These are phyloP conservation scores for Paragorgia papillata DNA, from an alignment of 92 coral and sea anemone genomes.

Conservation along the genomic window DNA sequence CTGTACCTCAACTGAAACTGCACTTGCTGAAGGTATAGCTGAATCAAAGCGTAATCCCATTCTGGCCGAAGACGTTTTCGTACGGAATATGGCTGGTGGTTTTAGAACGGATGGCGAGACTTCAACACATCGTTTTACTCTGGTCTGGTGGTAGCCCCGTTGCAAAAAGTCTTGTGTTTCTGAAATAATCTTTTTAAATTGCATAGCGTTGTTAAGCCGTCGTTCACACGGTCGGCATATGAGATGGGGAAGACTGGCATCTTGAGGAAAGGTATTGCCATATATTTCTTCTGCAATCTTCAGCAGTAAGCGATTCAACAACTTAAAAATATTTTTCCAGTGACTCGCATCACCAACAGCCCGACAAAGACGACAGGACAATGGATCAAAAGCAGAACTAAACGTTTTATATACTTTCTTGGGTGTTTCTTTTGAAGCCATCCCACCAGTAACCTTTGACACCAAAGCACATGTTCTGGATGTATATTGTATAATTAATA, in stretches of 20 bases:
- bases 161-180: background rate
- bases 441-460: too few species aligned
- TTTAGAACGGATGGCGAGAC: conserved; percentile 3
- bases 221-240: conserved; percentile 51
- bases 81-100: background rate
- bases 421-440: too few species aligned
- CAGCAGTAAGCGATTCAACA: too few species aligned
- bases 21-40: background rate
- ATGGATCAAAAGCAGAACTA: too few species aligned
- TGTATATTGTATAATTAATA: too few species aligned
- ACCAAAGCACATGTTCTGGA: too few species aligned
- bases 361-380: too few species aligned
- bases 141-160: background rate
- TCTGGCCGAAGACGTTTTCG: background rate
- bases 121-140: background rate
- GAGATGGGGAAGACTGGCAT: conserved; percentile 29
- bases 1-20: too few species aligned
- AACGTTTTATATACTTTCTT: too few species aligned
- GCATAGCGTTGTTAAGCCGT: conserved; percentile 13
- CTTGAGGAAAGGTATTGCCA: background rate
- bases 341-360: too few species aligned
- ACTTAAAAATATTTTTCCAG: too few species aligned
- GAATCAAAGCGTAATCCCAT: background rate
- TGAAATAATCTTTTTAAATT: background rate
- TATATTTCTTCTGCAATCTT: too few species aligned